Base-by-base conservation (phyloP, 2,113 vertebrate genomes). In the Callipepla californica region DNA sequence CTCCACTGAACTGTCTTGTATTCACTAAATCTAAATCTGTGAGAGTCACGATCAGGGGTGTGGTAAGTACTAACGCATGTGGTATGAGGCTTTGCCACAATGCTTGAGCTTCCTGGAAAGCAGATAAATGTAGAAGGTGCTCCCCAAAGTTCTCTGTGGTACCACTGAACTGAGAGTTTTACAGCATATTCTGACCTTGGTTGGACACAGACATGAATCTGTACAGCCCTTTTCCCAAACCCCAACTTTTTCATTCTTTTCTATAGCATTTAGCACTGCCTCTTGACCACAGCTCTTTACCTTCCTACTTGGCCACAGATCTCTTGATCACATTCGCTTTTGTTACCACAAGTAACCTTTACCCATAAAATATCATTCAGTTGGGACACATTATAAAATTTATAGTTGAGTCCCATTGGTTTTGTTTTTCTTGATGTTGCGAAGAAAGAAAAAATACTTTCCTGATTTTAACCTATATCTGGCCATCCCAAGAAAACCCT, bases 1-100 rank as follows among this genome's bases (percentile, higher is more conserved):
- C 22, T 73, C 23, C 55, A 38, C 2, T 69, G 3, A 2, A 38
- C 36, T 69, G 28, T 67, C 19, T n/a, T 86, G 30, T 59, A 70
- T 86, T 90, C 73, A 74, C 76, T 80, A 16, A 90, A 48, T 89
- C 86, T 73, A 93, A 92, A 94, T 85, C 40, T 87, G 85, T 91
- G 75, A 74, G 92, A 94, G 57, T 22, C 13, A 30, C 13, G 42
- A n/a, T 22, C 32, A 17, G 51, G 44, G 88, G 67, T 51, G 61
- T 77, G 40, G 67, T 48, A 74, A 76, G 45, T 42, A 21, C 65
- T 69, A 44, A 53, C 40, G 57, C 53, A 36, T 16, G 23, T 7
- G 61, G 51, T 11, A 23, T 57, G 68, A 78, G 34, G 21, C 19
- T 96, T 91, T 82, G 69, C 34, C 47, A 19, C 22, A 40, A 50